Base-by-base conservation (phyloP, 2,888 invertebrate species). In the Petrophora chlorosata region DNA sequence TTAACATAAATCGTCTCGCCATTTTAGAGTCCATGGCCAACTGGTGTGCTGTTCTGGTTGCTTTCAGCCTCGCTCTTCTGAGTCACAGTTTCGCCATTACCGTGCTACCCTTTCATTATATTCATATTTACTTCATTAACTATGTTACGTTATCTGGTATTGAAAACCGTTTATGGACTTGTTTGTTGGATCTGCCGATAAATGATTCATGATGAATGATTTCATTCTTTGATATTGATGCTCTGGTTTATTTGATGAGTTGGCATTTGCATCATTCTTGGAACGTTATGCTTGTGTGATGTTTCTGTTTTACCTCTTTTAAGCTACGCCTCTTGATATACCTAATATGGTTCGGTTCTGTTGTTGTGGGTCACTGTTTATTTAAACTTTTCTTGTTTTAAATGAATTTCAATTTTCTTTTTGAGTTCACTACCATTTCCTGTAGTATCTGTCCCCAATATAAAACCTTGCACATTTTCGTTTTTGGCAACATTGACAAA, bases 21-120 rank as follows among this genome's bases (percentile, higher is more conserved):
- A 68, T 73, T 73, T 70, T 60, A 66, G 61, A 63, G 57, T 51
- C 63, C 81, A 80, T 47, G 80, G 84, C 61, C 81, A 51, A 53
- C 76, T 33, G 40, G 71, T 49, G 29, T 22, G 28, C 33, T 33
- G 49, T 34, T 29, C 26, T 26, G 39, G 15, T 34, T 26, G 32
- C 47, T 49, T 44, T 35, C 14, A 58, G 57, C 75, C 73, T 70
- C 63, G 61, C 17, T 39, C 29, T 34, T 43, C 49, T 77, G 76
- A 78, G 52, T 76, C 77, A 78, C 45, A 25, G 43, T 63, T 66
- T 65, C 60, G 40, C 58, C 59, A 61, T 41, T 56, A 13, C 30
- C 49, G 39, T 44, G 26, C 50, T 60, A 66, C 59, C 67, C 65
- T 71, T 65, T 62, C 59, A 56, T 63, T 64, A 60, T 53, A 46